Percentiles rank a stretch among this genome's conserved stretches.
Conservation (phyloP, 2,113 vertebrate genomes). For the Suncus etruscus region DNA sequence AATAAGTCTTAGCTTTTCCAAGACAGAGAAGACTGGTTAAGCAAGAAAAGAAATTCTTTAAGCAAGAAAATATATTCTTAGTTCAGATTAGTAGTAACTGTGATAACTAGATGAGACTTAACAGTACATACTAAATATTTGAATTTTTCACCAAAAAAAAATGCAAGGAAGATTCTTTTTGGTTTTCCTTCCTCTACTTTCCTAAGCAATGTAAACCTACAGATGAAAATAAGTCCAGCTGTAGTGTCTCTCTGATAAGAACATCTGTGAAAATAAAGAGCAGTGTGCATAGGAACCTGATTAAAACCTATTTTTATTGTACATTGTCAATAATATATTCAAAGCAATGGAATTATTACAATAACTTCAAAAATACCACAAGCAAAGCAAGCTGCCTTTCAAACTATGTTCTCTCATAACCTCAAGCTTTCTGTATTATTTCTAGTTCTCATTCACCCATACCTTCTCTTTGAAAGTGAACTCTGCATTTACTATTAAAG, state of each 20-base stretch:
- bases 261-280: background rate
- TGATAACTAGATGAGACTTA: background rate
- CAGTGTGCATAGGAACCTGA: background rate
- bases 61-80: background rate
- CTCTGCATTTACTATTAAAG: background rate
- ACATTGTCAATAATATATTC: background rate
- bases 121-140: background rate
- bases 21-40: background rate
- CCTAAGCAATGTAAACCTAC: background rate
- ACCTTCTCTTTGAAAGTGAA: background rate
- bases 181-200: background rate
- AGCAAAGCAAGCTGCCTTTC: background rate
- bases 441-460: background rate
- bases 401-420: background rate
- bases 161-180: background rate
- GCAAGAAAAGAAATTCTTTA: too few species aligned
- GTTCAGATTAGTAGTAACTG: background rate
- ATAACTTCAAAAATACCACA: conserved; percentile 4
- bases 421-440: background rate
- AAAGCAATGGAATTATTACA: background rate
- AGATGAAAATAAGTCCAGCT: background rate
- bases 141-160: conserved; percentile 13
- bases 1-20: background rate
- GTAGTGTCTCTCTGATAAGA: background rate
- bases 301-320: background rate